These are phyloP conservation scores for Acanthosepion lycidas DNA, from an alignment of 2,888 invertebrate species.

Conservation along the genomic window DNA sequence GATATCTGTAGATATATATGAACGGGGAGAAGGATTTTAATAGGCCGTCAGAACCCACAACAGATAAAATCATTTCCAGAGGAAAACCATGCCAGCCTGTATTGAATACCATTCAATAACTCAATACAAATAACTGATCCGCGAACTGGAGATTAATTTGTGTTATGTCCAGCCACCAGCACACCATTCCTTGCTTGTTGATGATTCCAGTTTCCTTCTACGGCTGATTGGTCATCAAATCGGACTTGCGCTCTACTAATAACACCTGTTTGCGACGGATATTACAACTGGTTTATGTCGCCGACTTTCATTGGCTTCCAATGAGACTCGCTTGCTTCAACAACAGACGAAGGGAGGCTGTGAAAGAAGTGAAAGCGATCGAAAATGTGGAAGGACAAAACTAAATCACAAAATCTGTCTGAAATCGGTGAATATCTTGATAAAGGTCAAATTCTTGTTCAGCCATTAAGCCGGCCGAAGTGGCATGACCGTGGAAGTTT, in stretches of 20 bases:
- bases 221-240: background rate
- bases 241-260: background rate
- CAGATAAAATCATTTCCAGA: background rate
- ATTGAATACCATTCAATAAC: background rate
- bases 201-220: background rate
- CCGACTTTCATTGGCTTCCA: too few species aligned
- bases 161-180: background rate
- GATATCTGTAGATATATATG: background rate
- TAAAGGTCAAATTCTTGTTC: background rate
- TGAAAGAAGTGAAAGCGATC: too few species aligned
- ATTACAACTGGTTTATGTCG: background rate
- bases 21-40: background rate
- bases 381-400: too few species aligned
- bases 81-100: too few species aligned
- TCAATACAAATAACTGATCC: background rate
- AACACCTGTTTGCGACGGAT: constrained; percentile 33
- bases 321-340: too few species aligned
- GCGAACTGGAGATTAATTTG: background rate
- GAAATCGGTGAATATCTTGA: background rate
- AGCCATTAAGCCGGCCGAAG: background rate
- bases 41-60: background rate
- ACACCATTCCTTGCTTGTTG: background rate
- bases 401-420: background rate
- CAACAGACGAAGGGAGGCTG: too few species aligned
- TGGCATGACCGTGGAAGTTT: background rate